Evolutionary conservation across 2,888 invertebrate species (phyloP).

Genomic region (Chydorus sphaericus): DNA sequence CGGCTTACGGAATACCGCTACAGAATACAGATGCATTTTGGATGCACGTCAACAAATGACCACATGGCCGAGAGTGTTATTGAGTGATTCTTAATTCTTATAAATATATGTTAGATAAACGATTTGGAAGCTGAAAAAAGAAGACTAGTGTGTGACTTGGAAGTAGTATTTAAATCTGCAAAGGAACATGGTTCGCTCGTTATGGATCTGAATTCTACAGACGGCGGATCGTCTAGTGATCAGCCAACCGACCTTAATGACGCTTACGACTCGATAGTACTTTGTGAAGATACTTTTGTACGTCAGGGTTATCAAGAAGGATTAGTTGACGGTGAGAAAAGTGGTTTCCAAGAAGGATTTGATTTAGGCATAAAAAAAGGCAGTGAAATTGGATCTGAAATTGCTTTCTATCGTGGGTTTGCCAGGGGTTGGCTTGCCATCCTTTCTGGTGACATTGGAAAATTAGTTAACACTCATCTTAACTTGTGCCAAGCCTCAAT

Average conservation of each 20-base stretch:
- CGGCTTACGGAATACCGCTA: too few relatives aligned
- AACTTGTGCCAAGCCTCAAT: neutral
- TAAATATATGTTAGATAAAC: too few relatives aligned
- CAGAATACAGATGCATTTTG: too few relatives aligned
- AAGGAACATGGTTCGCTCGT: too few relatives aligned
- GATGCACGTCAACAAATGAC: too few relatives aligned
- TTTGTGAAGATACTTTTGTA: slow-evolving; percentile 50
- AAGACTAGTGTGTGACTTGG: too few relatives aligned
- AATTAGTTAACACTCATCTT: neutral
- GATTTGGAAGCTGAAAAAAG: too few relatives aligned
- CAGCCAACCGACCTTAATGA: slow-evolving; percentile 48
- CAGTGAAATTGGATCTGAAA: slow-evolving; percentile 54
- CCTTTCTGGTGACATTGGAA: neutral
- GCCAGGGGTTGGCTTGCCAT: slow-evolving; percentile 31
- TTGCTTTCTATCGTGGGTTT: slow-evolving; percentile 56
- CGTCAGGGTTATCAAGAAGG: slow-evolving; percentile 53
- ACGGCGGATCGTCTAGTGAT: neutral
- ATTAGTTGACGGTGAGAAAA: slow-evolving; percentile 40
- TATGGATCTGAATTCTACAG: too few relatives aligned
- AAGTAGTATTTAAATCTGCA: too few relatives aligned
- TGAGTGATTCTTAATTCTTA: too few relatives aligned
- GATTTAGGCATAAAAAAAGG: slow-evolving; percentile 65
- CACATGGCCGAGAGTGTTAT: too few relatives aligned
- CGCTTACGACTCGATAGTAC: slow-evolving; percentile 50
- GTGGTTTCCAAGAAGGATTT: slow-evolving; percentile 47